phyloP scores from a whole-genome alignment of 2,888 invertebrate genomes.

The Scaptodrosophila latifasciaeformis region DNA sequence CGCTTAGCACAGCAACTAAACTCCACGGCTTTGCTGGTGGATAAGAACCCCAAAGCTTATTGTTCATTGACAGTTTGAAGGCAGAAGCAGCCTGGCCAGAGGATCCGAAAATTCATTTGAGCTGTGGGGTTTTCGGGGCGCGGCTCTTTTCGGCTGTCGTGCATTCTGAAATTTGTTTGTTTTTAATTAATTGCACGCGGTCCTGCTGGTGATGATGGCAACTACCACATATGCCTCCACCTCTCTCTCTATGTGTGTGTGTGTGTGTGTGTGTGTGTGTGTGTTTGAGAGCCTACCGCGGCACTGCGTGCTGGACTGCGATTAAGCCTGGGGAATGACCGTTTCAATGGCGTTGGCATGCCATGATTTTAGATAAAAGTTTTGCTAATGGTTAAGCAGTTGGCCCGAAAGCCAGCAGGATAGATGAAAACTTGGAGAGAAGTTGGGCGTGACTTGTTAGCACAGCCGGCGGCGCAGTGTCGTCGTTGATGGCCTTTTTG shows the following conservation, averaged over 20 bases:
- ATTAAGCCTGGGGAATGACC: conserved; percentile 54
- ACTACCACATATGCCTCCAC: background rate
- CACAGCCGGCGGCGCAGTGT: conserved; percentile 1
- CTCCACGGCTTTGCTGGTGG: conserved; percentile 30
- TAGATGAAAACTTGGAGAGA: background rate
- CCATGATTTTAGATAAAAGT: conserved; percentile 42
- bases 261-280: no score
- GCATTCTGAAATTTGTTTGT: conserved; percentile 68
- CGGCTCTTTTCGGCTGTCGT: conserved; percentile 48
- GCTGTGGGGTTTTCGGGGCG: no score
- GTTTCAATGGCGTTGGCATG: conserved; percentile 12
- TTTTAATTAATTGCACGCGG: conserved; percentile 70
- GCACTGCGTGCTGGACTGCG: conserved; percentile 52
- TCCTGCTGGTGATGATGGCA: no score
- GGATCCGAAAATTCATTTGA: no score
- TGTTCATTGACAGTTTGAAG: conserved; percentile 58
- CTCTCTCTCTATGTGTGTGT: conserved; percentile 18
- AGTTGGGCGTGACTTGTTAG: conserved; percentile 49
- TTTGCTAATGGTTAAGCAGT: background rate
- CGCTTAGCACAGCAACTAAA: conserved; percentile 67
- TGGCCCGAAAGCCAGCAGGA: conserved; percentile 15
- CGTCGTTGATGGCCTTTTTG: no score
- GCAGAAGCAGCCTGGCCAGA: no score
- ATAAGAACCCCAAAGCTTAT: conserved; percentile 28
- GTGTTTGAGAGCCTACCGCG: no score